Evolutionary conservation across 1,140 invertebrate genomes (phyloP).

Genomic region (Drosophila nebulosa): DNA sequence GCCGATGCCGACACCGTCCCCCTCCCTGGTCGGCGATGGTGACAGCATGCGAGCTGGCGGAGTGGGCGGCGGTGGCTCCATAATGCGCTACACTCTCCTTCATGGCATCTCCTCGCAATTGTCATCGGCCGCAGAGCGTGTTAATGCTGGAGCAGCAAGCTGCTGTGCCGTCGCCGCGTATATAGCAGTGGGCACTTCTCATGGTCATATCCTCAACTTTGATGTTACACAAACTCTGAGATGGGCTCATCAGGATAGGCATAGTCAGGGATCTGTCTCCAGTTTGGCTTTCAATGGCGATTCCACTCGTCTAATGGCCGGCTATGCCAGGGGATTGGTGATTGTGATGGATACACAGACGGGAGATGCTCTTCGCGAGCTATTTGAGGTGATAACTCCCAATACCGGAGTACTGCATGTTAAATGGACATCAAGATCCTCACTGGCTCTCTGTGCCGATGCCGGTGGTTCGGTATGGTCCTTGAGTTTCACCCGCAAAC

Average conservation of each 20-base stretch:
- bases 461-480: conserved; percentile 99
- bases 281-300: conserved; percentile 93
- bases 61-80: conserved; percentile 83
- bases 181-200: conserved; percentile 95
- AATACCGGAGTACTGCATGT: conserved; percentile 93
- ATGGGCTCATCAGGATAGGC: conserved; percentile 91
- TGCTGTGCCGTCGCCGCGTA: conserved; percentile 89
- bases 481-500: conserved; percentile 92
- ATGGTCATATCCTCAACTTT: conserved; percentile 95
- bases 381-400: conserved; percentile 93
- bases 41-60: conserved; percentile 34
- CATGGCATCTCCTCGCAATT: conserved; percentile 93
- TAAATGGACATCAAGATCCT: conserved; percentile 85
- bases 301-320: conserved; percentile 91
- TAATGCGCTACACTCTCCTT: conserved; percentile 90
- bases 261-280: conserved; percentile 91
- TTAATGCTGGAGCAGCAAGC: conserved; percentile 93
- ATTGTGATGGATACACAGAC: conserved; percentile 90
- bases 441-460: conserved; percentile 92
- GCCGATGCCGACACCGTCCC: conserved; percentile 82
- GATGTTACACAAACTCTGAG: conserved; percentile 91
- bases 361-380: conserved; percentile 89
- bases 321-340: conserved; percentile 91
- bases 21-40: conserved; percentile 73
- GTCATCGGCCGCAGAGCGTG: conserved; percentile 90